phyloP scores from a whole-genome alignment of 2,888 invertebrate genomes.

The Ypsolopha scabrella region DNA sequence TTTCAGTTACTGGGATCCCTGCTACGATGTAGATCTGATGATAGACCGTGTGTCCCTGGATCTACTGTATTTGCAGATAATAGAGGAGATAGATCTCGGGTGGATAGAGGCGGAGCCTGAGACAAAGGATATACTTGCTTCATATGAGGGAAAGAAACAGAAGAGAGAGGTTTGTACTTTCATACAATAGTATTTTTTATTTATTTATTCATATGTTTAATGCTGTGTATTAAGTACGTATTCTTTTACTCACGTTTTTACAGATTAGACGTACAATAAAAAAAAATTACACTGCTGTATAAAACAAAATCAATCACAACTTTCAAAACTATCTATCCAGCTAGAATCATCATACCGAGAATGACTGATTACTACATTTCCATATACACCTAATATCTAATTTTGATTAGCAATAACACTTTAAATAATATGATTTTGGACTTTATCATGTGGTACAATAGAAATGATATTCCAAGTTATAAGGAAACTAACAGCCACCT shows the following conservation, averaged over 20 bases:
- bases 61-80: conserved; percentile 88
- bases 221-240: neutral
- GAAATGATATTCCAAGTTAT: too few species aligned
- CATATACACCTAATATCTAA: neutral
- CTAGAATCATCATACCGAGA: neutral
- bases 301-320: neutral
- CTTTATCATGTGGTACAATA: too few species aligned
- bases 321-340: neutral
- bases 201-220: neutral
- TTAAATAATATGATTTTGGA: too few species aligned
- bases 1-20: conserved; percentile 89
- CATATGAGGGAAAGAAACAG: conserved; percentile 80
- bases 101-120: conserved; percentile 86
- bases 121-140: conserved; percentile 74
- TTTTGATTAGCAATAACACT: neutral
- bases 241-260: too few species aligned
- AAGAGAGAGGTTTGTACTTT: conserved; percentile 78
- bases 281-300: too few species aligned
- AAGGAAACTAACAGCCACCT: neutral
- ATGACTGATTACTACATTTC: neutral
- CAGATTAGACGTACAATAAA: too few species aligned
- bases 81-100: conserved; percentile 86
- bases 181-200: too few species aligned
- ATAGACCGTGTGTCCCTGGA: conserved; percentile 86
- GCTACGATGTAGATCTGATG: conserved; percentile 85